Evolutionary conservation across 53 echinoderm and acorn worm genomes (phyloP).

Genomic region (Holothuria scabra): DNA sequence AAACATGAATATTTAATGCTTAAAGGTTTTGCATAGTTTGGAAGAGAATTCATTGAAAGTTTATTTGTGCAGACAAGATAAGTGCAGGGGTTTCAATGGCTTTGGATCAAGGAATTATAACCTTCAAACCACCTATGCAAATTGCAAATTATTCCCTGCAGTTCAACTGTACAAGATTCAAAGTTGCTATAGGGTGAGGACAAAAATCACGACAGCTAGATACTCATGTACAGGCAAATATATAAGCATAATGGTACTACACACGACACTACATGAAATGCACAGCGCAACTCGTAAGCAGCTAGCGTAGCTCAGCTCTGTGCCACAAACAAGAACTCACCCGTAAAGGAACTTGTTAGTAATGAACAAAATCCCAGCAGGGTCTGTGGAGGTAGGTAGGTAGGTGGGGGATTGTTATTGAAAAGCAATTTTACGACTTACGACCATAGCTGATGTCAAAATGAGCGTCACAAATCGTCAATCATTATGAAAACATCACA

Average conservation of each 20-base stretch:
- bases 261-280: not conserved
- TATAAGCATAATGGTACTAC: not conserved
- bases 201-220: not conserved
- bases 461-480: no score
- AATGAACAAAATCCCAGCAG: conserved; percentile 45
- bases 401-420: conserved; percentile 11
- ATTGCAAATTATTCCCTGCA: no score
- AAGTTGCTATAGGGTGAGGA: not conserved
- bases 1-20: no score
- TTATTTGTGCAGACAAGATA: no score
- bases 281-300: not conserved
- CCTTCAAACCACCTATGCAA: no score
- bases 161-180: not conserved
- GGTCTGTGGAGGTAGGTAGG: conserved; percentile 31
- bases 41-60: no score
- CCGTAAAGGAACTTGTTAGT: conserved; percentile 38
- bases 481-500: no score
- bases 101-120: no score
- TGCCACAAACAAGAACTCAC: conserved; percentile 32
- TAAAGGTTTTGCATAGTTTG: no score
- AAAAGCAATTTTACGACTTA: not conserved
- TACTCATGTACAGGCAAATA: not conserved
- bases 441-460: no score
- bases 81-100: no score
- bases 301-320: not conserved